Base-by-base conservation (phyloP, 2,888 invertebrate genomes). In the Euclidia mi region DNA sequence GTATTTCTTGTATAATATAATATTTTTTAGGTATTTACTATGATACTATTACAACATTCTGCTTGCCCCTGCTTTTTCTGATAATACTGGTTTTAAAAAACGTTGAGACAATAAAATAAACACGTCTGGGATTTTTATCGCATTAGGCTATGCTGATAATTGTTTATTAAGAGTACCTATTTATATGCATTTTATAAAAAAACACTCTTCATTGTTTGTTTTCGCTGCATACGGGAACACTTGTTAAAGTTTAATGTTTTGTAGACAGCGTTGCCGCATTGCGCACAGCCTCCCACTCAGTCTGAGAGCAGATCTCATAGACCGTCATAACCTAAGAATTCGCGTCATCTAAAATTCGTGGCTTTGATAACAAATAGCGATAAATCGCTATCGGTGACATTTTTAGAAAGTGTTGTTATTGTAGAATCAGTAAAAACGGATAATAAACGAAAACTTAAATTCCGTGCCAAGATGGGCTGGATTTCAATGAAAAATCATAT, bases 251-350 rank as follows among this genome's bases (percentile, higher is more conserved):
- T 63, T 68, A 77, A 81, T 85, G 79, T 84, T 84, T 83, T 82
- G 77, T 81, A 76, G 76, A 76, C 81, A 81, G 85, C 76, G 81
- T 79, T 94, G 89, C 86, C 94, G 94, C 94, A 94, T 83, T 94
- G 94, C 94, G 94, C 94, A 94, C 93, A 93, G 93, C 94, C 85
- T 93, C 94, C 92, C 85, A 77, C 84, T 89, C 91, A 90, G 92
- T 93, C 84, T 82, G 83, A 83, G 91, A 88, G 81, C 75, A 87
- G 84, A 91, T 92, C 91, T 91, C 90, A 83, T 76, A 81, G 84
- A 73, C 78, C 78, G 83, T 88, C 90, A 90, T 92, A 93, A 93
- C 91, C 91, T 92, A 75, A 74, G 73, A 69, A 75, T 69, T 76
- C 75, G 76, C 71, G 78, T 77, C 56, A 70, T 73, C 69, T 58